Percentiles rank a stretch among this genome's conserved stretches.
These are phyloP conservation scores for Echinometra lucunter DNA, from an alignment of 53 echinoderm and acorn worm species.

Conservation along the genomic window DNA sequence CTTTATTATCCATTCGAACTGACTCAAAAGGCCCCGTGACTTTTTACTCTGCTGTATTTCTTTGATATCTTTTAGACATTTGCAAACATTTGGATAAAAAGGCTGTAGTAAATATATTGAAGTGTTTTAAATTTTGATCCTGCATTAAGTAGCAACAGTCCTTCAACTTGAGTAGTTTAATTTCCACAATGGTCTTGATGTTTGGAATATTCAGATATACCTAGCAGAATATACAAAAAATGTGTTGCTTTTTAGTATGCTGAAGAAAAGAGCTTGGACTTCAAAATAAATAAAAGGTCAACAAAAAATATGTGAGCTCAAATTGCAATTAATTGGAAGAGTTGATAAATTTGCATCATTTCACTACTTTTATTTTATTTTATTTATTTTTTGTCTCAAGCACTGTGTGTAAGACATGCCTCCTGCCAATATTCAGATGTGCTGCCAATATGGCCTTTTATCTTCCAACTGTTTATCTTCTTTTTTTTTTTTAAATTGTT, in stretches of 20 bases:
- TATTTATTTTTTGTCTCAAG: background rate
- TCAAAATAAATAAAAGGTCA: background rate
- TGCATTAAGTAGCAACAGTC: background rate
- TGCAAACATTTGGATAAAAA: background rate
- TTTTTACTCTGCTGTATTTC: constrained; percentile 34
- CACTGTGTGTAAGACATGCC: constrained; percentile 47
- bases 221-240: too few species aligned
- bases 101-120: background rate
- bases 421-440: constrained; percentile 65
- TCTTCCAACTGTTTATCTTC: constrained; percentile 56
- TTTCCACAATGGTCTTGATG: background rate
- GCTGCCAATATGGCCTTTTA: constrained; percentile 67
- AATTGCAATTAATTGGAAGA: background rate
- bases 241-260: background rate
- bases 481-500: background rate
- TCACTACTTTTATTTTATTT: background rate
- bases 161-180: background rate
- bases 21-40: constrained; percentile 12
- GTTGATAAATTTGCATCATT: background rate
- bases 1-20: background rate
- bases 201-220: background rate
- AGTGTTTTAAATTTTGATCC: constrained; percentile 9
- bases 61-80: constrained; percentile 29
- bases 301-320: background rate
- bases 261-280: background rate